A percentile compares a stretch with the other conserved stretches of the same genome.
phyloP scores from a whole-genome alignment of 2,888 invertebrate species.

The Leptinotarsa juncta region DNA sequence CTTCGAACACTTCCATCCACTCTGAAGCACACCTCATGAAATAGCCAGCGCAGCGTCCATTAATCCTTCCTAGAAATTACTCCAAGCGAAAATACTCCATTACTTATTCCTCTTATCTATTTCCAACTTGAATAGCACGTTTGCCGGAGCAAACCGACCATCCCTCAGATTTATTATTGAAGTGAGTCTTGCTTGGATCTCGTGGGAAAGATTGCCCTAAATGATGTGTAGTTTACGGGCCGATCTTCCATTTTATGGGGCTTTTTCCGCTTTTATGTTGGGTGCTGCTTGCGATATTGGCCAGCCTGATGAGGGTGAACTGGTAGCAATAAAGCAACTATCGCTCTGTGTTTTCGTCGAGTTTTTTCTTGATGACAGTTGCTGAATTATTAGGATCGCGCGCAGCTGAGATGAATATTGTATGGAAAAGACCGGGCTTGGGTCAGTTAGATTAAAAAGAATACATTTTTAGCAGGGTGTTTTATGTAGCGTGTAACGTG shows the following conservation, averaged over 20 bases:
- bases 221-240: conserved; percentile 43
- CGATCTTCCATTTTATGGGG: conserved; percentile 41
- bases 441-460: background rate
- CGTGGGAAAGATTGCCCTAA: conserved; percentile 37
- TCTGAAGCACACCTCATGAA: background rate
- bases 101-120: background rate
- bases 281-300: conserved; percentile 25
- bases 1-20: no score
- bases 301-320: conserved; percentile 4
- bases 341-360: background rate
- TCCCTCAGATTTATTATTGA: conserved; percentile 39
- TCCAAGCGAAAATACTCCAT: background rate
- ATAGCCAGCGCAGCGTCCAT: background rate
- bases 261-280: conserved; percentile 22
- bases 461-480: background rate
- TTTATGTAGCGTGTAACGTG: background rate
- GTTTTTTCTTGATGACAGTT: conserved; percentile 10
- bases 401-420: background rate
- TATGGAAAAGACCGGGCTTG: background rate
- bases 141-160: conserved; percentile 18
- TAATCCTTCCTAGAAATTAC: background rate
- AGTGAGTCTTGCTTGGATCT: conserved; percentile 31
- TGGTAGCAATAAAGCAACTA: background rate
- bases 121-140: conserved; percentile 3
- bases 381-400: conserved; percentile 7